These are phyloP conservation scores for Muscicapa striata DNA, from an alignment of 2,797 vertebrate genomes.

Conservation along the genomic window DNA sequence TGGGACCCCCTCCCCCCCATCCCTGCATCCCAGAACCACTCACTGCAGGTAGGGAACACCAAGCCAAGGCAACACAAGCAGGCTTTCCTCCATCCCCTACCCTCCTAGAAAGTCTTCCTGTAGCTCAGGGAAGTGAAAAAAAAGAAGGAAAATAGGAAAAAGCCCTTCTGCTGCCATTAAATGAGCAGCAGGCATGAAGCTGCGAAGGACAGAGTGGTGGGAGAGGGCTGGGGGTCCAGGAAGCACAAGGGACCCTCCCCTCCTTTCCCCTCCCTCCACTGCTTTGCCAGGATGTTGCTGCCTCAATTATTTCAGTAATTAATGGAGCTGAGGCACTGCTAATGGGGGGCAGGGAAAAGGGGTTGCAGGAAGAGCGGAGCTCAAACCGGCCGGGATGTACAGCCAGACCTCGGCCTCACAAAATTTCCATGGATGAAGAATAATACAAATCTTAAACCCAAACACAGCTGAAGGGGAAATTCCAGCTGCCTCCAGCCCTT, in stretches of 20 bases:
- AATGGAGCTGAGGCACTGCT: neutral
- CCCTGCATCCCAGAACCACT: no score
- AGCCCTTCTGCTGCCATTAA: neutral
- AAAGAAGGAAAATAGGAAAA: neutral
- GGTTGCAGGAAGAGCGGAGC: neutral
- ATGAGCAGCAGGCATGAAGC: neutral
- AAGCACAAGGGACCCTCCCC: neutral
- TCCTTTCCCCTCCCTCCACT: neutral
- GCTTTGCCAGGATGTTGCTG: neutral
- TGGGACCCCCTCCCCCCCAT: neutral
- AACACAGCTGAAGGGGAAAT: conserved; percentile 14
- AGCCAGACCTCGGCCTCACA: rapidly evolving
- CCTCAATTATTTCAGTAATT: neutral
- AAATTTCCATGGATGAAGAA: neutral
- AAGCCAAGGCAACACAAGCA: rapidly evolving
- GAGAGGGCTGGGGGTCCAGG: neutral
- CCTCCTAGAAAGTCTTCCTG: no score
- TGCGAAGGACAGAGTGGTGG: rapidly evolving
- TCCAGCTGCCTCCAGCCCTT: neutral
- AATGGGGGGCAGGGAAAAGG: neutral
- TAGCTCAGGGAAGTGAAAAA: neutral
- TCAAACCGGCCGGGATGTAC: rapidly evolving
- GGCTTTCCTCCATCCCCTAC: neutral
- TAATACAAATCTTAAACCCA: neutral
- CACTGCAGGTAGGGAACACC: neutral